Evolutionary conservation across 2,797 vertebrate species (phyloP), one percentile per base, ranked within the genome.

Genomic region (Echeneis naucrates): DNA sequence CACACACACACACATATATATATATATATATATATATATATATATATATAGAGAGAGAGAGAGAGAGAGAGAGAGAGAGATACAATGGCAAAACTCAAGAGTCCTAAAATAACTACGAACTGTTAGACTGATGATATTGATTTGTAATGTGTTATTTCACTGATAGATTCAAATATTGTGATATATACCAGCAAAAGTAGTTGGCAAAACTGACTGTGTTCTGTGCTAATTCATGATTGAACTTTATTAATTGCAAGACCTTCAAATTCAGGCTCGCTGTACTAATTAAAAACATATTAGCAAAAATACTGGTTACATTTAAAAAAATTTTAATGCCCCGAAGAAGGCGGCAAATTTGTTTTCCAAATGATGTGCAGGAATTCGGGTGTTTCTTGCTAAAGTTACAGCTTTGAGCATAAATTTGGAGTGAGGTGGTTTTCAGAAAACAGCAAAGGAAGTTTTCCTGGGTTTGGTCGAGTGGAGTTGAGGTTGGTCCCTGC

Each of bases 401-500:
- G 1, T 1, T 1, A 33, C 19, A 35, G 4, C 54, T 61, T 67
- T 35, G 32, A 51, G 11, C 5, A 51, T 65, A 27, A 63, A 2
- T 42, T 3, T 6, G 2, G 27, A 65, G 26, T 26, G 4, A 42
- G 24, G 61, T 76, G 57, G n/a, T 63, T 80, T 72, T 64, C 35
- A 65, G 50, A 53, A 9, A 10, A 33, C 17, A 2, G 21, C 40
- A 55, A 50, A 4, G 7, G 48, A 73, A 77, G 60, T 65, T 30
- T 54, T 14, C 23, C 26, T 23, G 3, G 35, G 58, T 80, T 79
- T 80, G 71, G 74, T 79, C 21, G 52, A 56, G 61, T 69, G 58
- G 71, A 82, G 73, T 60, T 69, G 58, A 78, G 79, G 75, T 86
- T 44, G 2, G 19, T 80, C 58, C 60, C 87, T 87, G 81, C 81